Percentiles rank a stretch among this genome's conserved stretches.
Evolutionary conservation across 2,888 invertebrate species (phyloP).

Genomic region (Autographa gamma): DNA sequence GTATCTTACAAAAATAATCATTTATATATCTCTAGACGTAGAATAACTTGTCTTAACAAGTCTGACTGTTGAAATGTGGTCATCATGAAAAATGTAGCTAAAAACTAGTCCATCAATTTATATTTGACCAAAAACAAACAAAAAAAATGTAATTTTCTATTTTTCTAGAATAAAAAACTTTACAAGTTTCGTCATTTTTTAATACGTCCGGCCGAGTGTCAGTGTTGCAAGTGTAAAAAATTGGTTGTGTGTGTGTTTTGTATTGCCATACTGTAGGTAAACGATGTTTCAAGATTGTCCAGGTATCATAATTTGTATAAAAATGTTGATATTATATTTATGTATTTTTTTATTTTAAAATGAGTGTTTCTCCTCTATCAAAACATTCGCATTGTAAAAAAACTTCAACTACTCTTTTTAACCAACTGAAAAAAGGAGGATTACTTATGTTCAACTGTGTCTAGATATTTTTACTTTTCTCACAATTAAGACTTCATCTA

Average conservation of each 20-base stretch:
- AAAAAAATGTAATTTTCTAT: slow-evolving; percentile 71
- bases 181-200: slow-evolving; percentile 68
- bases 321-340: no score
- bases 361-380: no score
- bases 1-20: background rate
- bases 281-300: background rate
- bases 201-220: slow-evolving; percentile 64
- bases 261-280: slow-evolving; percentile 54
- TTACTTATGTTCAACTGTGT: no score
- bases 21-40: background rate
- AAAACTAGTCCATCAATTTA: slow-evolving; percentile 31
- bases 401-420: no score
- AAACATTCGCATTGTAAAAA: no score
- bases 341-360: no score
- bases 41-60: slow-evolving; percentile 1
- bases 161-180: slow-evolving; percentile 72
- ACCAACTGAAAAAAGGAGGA: no score
- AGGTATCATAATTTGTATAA: background rate
- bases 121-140: slow-evolving; percentile 59
- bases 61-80: background rate
- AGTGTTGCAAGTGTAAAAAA: slow-evolving; percentile 59
- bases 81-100: slow-evolving; percentile 12
- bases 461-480: no score
- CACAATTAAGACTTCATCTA: no score
- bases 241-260: slow-evolving; percentile 62